These are phyloP conservation scores for Otus sunia DNA, from an alignment of 2,113 vertebrate genomes.

Conservation along the genomic window DNA sequence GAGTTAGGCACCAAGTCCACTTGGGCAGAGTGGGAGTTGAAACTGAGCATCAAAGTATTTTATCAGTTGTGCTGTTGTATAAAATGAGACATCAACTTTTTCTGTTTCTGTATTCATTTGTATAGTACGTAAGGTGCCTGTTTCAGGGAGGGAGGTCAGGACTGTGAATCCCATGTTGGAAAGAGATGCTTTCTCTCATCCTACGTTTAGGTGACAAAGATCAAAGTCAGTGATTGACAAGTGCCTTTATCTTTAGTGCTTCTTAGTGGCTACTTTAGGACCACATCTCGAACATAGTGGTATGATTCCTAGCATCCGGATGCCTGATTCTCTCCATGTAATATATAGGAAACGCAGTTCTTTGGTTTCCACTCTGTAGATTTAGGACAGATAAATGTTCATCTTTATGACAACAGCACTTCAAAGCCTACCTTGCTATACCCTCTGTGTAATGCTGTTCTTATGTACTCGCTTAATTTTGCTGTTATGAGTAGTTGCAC, in stretches of 20 bases:
- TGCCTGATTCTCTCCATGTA: not conserved
- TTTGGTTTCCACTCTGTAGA: not conserved
- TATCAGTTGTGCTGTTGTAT: not conserved
- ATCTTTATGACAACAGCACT: not conserved
- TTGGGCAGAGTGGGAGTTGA: not conserved
- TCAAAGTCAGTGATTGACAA: not conserved
- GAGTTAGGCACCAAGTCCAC: fast-evolving
- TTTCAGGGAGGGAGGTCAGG: not conserved
- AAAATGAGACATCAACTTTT: not conserved
- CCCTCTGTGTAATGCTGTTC: fast-evolving
- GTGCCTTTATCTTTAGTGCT: not conserved
- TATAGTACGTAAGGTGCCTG: not conserved
- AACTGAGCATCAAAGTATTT: not conserved
- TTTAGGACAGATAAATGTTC: not conserved
- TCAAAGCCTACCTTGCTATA: not conserved
- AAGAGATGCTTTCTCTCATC: fast-evolving
- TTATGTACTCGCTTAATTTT: not conserved
- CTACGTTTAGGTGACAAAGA: not conserved
- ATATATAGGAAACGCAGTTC: not conserved
- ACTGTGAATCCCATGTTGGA: not conserved
- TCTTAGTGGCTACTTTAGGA: not conserved
- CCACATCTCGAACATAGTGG: not conserved
- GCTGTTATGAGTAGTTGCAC: not conserved
- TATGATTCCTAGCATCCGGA: not conserved
- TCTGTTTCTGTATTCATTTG: not conserved